phyloP scores from a whole-genome alignment of 2,797 vertebrate genomes.

The Malurus splendens region DNA sequence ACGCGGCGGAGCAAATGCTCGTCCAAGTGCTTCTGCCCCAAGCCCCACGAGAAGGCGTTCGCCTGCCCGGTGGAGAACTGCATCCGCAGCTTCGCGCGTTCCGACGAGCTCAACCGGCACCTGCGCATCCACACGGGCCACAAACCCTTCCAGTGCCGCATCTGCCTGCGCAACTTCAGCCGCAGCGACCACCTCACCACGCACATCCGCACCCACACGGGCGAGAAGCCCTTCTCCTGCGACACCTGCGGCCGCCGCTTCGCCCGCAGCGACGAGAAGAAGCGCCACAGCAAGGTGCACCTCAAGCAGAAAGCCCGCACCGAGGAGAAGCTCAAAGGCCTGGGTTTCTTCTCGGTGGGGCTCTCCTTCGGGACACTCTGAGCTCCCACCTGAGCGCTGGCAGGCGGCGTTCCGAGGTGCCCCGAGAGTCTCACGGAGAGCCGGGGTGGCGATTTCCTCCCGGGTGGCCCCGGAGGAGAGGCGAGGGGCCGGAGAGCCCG shows the following conservation, averaged over 20 bases:
- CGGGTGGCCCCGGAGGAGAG: background rate
- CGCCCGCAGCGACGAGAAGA: constrained; percentile 91
- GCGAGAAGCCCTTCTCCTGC: constrained; percentile 96
- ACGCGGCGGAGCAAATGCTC: constrained; percentile 82
- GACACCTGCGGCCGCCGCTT: constrained; percentile 95
- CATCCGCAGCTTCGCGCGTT: constrained; percentile 91
- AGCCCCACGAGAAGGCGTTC: constrained; percentile 92
- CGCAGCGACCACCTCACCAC: constrained; percentile 98
- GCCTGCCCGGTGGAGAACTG: constrained; percentile 95
- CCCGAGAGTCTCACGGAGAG: background rate
- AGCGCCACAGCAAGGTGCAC: constrained; percentile 93
- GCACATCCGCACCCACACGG: constrained; percentile 96
- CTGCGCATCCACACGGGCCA: constrained; percentile 97
- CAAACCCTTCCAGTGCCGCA: constrained; percentile 97
- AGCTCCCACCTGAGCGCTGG: background rate
- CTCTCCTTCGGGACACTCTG: constrained; percentile 71
- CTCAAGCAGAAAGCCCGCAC: constrained; percentile 93
- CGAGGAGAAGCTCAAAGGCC: constrained; percentile 88
- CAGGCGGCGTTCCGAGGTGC: background rate
- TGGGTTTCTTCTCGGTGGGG: constrained; percentile 74
- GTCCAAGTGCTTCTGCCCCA: constrained; percentile 84
- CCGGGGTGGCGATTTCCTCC: background rate
- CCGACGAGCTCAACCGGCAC: constrained; percentile 96
- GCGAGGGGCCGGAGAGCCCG: background rate
- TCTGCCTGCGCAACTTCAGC: constrained; percentile 96